Conservation (phyloP, 2,797 vertebrate genomes). For the Taeniopygia guttata region DNA sequence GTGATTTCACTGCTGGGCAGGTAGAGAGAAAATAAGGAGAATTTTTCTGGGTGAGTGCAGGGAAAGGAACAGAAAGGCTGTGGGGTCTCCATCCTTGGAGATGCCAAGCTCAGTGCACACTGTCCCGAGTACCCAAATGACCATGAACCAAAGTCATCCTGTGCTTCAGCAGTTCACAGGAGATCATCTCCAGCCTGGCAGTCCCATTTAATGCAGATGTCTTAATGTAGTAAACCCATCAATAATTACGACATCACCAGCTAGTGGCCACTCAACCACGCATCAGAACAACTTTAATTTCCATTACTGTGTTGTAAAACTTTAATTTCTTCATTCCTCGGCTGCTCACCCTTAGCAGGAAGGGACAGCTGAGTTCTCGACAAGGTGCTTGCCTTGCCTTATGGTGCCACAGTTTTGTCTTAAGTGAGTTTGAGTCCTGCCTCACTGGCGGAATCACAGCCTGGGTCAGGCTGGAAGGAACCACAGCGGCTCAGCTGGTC, state of each 20-base stretch:
- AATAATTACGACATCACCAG: not conserved
- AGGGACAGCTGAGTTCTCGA: rapidly evolving
- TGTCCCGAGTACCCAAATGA: not conserved
- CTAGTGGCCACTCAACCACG: rapidly evolving
- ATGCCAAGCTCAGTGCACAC: rapidly evolving
- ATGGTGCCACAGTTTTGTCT: rapidly evolving
- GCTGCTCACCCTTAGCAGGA: not conserved
- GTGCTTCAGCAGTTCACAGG: not conserved
- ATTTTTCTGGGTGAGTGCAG: not conserved
- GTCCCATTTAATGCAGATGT: not conserved
- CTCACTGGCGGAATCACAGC: rapidly evolving
- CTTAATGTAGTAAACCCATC: not conserved
- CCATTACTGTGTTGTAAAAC: not conserved
- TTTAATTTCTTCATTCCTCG: not conserved
- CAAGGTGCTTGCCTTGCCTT: too few relatives aligned
- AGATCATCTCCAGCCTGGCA: not conserved
- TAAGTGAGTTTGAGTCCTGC: rapidly evolving
- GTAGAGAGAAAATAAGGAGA: not conserved
- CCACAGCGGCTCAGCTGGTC: not conserved
- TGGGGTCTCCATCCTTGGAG: not conserved
- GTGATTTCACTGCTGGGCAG: not conserved
- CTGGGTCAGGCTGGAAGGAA: not conserved
- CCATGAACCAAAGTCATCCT: rapidly evolving
- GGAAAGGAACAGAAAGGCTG: not conserved
- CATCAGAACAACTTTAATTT: not conserved